phyloP scores from a whole-genome alignment of 2,888 invertebrate genomes.

The Archips crataeganus region DNA sequence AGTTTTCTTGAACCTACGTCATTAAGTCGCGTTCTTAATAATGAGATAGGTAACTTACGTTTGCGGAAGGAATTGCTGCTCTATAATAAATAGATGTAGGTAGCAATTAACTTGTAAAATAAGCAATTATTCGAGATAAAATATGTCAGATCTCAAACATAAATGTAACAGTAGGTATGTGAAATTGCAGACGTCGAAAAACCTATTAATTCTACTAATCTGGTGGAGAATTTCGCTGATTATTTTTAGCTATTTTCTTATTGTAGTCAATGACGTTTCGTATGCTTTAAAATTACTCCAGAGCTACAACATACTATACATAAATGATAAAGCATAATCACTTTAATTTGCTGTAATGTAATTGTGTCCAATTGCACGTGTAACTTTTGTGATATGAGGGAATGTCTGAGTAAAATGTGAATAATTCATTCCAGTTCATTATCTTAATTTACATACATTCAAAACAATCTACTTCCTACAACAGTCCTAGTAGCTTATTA shows the following conservation, averaged over 20 bases:
- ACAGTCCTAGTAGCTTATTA: slow-evolving; percentile 4
- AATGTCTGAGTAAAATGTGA: background rate
- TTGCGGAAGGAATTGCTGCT: background rate
- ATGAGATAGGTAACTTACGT: background rate
- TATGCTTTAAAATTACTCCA: no score
- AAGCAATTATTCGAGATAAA: background rate
- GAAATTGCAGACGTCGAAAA: background rate
- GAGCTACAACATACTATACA: no score
- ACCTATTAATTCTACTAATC: background rate
- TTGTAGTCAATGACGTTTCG: no score
- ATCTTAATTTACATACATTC: slow-evolving; percentile 18
- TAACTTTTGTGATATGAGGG: no score
- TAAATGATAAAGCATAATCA: no score
- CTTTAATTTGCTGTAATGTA: no score
- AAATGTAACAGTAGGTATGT: background rate
- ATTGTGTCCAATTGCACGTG: no score
- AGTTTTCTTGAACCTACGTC: background rate
- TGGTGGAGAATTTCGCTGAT: no score
- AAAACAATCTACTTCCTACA: slow-evolving; percentile 13
- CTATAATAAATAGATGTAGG: slow-evolving; percentile 8
- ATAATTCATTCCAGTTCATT: background rate
- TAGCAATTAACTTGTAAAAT: slow-evolving; percentile 12
- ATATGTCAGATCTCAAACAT: slow-evolving; percentile 1
- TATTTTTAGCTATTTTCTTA: no score
- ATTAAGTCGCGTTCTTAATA: background rate